Evolutionary conservation across 2,113 vertebrate genomes (phyloP).

Genomic region (Sinosuthora webbiana): DNA sequence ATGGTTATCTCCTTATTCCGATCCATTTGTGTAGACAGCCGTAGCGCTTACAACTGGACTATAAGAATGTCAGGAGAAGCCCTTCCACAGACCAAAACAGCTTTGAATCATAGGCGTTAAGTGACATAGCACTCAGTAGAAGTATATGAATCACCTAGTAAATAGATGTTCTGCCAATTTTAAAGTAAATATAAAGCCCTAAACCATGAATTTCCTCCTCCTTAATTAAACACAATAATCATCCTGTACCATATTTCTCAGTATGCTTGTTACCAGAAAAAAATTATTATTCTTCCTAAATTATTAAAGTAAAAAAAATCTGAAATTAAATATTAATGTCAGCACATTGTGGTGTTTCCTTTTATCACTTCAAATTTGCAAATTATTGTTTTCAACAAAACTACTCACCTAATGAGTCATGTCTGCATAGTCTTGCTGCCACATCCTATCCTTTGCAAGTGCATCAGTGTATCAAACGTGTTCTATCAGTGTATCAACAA

Average conservation of each 20-base stretch:
- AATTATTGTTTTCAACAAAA: neutral
- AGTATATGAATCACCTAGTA: neutral
- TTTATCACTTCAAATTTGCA: neutral
- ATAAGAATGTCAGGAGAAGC: neutral
- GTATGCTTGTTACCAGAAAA: neutral
- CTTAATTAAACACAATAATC: neutral
- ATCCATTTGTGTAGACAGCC: neutral
- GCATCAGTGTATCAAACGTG: neutral
- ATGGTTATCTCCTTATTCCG: neutral
- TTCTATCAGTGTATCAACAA: neutral
- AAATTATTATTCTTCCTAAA: neutral
- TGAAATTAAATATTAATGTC: neutral
- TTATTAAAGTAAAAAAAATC: neutral
- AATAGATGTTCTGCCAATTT: neutral
- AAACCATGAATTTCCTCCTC: neutral
- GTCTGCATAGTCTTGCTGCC: neutral
- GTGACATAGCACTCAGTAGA: neutral
- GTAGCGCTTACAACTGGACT: neutral
- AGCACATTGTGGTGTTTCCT: neutral
- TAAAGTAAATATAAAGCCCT: neutral
- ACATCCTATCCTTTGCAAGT: neutral
- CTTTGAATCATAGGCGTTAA: neutral
- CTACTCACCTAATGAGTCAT: neutral
- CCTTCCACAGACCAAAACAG: neutral
- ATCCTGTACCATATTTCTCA: neutral